phyloP scores from a whole-genome alignment of 1,140 invertebrate genomes.

The Thaumetopoea pityocampa region DNA sequence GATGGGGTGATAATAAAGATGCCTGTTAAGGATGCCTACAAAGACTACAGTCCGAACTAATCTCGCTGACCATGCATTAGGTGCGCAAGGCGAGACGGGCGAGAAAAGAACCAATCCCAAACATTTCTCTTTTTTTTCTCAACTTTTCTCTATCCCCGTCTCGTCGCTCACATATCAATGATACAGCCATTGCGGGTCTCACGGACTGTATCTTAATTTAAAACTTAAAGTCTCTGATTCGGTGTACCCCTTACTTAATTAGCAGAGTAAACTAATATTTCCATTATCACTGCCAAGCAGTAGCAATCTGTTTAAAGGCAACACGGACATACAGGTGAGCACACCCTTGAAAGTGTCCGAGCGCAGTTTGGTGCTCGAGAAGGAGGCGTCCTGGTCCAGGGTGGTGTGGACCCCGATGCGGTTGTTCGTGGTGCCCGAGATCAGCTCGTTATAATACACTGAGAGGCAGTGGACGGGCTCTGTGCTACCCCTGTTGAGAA shows the following conservation, averaged over 20 bases:
- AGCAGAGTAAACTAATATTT: slow-evolving; percentile 90
- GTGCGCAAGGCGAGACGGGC: too few relatives aligned
- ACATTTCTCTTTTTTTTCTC: too few relatives aligned
- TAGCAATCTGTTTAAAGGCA: slow-evolving; percentile 92
- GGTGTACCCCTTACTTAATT: slow-evolving; percentile 35
- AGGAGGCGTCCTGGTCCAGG: slow-evolving; percentile 83
- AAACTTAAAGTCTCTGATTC: too few relatives aligned
- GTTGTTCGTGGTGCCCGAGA: slow-evolving; percentile 92
- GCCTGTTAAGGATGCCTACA: too few relatives aligned
- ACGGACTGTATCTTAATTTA: too few relatives aligned
- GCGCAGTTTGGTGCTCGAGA: slow-evolving; percentile 89
- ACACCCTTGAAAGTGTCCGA: slow-evolving; percentile 94
- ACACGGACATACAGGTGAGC: slow-evolving; percentile 89
- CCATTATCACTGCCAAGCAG: slow-evolving; percentile 94
- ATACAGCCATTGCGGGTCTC: too few relatives aligned
- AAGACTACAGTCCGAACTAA: too few relatives aligned
- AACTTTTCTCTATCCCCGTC: too few relatives aligned
- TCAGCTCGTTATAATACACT: slow-evolving; percentile 83
- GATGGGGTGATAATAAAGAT: too few relatives aligned
- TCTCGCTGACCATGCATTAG: too few relatives aligned
- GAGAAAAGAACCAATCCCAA: too few relatives aligned
- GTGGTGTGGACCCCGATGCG: slow-evolving; percentile 92
- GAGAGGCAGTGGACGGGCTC: slow-evolving; percentile 94
- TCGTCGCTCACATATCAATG: too few relatives aligned
- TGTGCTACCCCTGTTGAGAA: slow-evolving; percentile 80